These are phyloP conservation scores for Agrotis puta DNA, from an alignment of 2,888 invertebrate genomes.

Conservation along the genomic window DNA sequence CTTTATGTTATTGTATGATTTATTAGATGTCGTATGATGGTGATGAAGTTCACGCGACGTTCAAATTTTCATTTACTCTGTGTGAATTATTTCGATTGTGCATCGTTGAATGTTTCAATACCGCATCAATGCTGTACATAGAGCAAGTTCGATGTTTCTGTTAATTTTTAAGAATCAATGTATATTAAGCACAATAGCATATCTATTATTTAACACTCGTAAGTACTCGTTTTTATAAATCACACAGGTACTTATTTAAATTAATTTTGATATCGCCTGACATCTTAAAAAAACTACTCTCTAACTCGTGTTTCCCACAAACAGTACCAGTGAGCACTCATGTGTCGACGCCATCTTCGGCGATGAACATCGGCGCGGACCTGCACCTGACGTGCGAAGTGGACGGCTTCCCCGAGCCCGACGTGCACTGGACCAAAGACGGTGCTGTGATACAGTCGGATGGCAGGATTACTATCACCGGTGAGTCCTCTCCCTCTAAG, in stretches of 20 bases:
- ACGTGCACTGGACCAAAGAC: slow-evolving; percentile 96
- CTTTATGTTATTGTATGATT: not conserved
- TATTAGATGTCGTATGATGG: not conserved
- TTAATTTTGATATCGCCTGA: not conserved
- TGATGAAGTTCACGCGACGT: not conserved
- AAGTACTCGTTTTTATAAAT: not conserved
- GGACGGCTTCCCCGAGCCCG: slow-evolving; percentile 94
- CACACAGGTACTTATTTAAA: too few relatives aligned
- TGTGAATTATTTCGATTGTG: not conserved
- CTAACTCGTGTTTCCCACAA: slow-evolving; percentile 1
- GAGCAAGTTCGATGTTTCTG: slow-evolving; percentile 2
- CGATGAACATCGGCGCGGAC: slow-evolving; percentile 92
- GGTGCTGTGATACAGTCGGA: slow-evolving; percentile 89
- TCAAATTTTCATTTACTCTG: not conserved
- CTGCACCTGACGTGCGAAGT: slow-evolving; percentile 94
- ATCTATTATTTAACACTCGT: not conserved
- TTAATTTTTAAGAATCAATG: not conserved
- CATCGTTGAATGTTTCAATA: slow-evolving; percentile 2
- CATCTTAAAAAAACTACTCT: not conserved
- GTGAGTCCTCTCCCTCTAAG: slow-evolving; percentile 79
- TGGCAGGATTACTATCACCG: slow-evolving; percentile 92
- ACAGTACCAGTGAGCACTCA: slow-evolving; percentile 93
- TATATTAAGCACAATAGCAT: not conserved
- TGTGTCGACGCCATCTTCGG: slow-evolving; percentile 89
- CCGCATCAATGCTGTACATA: slow-evolving; percentile 30